These are phyloP conservation scores for Siniperca obscura DNA, from an alignment of 2,797 vertebrate species.

Conservation along the genomic window DNA sequence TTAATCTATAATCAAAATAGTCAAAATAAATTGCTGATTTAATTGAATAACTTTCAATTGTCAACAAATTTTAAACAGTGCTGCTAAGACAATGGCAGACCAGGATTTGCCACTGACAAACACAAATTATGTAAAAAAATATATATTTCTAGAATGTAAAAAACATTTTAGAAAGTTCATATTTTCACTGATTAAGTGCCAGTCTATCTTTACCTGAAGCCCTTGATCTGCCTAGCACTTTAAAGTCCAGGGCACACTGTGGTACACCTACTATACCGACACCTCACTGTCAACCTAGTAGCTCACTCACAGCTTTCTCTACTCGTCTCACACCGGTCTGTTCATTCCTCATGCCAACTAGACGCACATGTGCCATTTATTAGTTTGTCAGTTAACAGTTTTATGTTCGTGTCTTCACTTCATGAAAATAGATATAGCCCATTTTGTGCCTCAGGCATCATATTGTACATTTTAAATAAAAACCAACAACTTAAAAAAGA, in stretches of 20 bases:
- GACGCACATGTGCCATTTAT: conserved; percentile 29
- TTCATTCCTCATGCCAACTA: conserved; percentile 51
- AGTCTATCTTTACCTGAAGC: background rate
- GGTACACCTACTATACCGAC: background rate
- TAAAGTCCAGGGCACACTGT: background rate
- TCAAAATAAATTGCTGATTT: too few species aligned
- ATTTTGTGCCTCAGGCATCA: too few species aligned
- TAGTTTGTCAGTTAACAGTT: conserved; percentile 15
- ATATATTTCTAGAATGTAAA: background rate
- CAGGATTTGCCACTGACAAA: background rate
- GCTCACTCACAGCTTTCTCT: conserved; percentile 1
- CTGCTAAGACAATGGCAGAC: background rate
- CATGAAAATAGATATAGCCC: too few species aligned
- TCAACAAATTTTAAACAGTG: background rate
- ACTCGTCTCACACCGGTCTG: conserved; percentile 38
- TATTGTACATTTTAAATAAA: background rate
- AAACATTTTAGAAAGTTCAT: background rate
- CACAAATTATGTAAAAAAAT: background rate
- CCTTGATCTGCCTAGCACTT: background rate
- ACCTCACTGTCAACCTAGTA: background rate
- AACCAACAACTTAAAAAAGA: background rate
- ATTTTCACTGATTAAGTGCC: background rate
- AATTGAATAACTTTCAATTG: too few species aligned
- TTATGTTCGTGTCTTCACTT: background rate
- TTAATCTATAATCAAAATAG: too few species aligned